Evolutionary conservation across 1,140 invertebrate genomes (phyloP), one percentile per base, ranked within the genome.

Genomic region (Scaptomyza graminum): DNA sequence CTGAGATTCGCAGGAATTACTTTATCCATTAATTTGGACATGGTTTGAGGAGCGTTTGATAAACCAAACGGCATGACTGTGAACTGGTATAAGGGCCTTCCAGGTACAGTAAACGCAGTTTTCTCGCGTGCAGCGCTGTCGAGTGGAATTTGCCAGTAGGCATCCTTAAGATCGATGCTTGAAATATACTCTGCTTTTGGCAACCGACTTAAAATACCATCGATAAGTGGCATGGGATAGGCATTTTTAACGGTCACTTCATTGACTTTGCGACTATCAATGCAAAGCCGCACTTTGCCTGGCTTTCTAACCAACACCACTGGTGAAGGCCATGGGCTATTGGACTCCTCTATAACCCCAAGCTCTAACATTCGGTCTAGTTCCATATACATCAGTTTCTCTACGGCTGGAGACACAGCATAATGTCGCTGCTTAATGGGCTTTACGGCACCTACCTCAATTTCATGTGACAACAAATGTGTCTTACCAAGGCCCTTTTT

Each of bases 11-110:
- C 16, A 5, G 52, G 34, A 11, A 41, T 18, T 18, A 41, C 18
- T 55, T 22, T 41, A 3, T 55, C 52, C 37, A 55, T 55, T 9
- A 22, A 13, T 16, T 15, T 54, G 2, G 51, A 54, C 34, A 54
- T 25, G 13, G 18, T 60, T 34, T 61, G 43, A 28, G 37, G 68
- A 9, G 47, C 15, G 31, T 50, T 49, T 8, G 61, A 15, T 56
- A 43, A 43, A 3, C 39, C 39, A 13, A 43, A 43, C 12, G n/a
- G 39, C 39, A 43, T 43, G 13, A 43, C 39, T 1, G 39, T 13
- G 39, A 43, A 43, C 13, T 43, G 39, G 39, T 43, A 43, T 6
- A 43, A 28, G 4, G 28, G 6, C 28, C 28, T 28, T 28, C 28
- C 28, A 5, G 28, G 28, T 7, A 25, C 25, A 2, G 25, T 25